phyloP scores from a whole-genome alignment of 1,140 invertebrate species.

The Hycleus cichorii region DNA sequence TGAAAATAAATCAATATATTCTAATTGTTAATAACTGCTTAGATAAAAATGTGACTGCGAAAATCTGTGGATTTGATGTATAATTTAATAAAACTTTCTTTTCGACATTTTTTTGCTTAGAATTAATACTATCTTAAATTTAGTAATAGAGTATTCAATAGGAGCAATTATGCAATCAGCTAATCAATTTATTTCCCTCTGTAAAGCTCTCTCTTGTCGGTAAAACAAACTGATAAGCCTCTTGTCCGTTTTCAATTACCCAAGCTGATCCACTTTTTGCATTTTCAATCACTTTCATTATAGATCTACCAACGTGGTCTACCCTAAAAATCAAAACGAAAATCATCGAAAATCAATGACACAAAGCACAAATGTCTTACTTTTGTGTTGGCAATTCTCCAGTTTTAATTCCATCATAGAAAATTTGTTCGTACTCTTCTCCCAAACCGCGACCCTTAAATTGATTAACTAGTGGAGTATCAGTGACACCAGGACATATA shows the following conservation, averaged over 20 bases:
- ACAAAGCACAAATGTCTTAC: neutral
- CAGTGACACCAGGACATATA: slow-evolving; percentile 37
- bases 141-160: too few species aligned
- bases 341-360: neutral
- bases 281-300: slow-evolving; percentile 20
- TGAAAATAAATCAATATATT: too few species aligned
- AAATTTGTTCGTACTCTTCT: slow-evolving; percentile 1
- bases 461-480: slow-evolving; percentile 18
- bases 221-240: slow-evolving; percentile 20
- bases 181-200: neutral
- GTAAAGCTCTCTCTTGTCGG: neutral
- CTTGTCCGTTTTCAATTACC: slow-evolving; percentile 23
- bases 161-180: too few species aligned
- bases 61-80: too few species aligned
- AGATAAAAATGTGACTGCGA: too few species aligned
- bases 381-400: neutral
- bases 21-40: too few species aligned
- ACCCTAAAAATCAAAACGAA: slow-evolving; percentile 12
- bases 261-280: slow-evolving; percentile 19
- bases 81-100: too few species aligned
- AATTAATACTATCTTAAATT: neutral
- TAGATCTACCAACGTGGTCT: slow-evolving; percentile 13
- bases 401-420: neutral
- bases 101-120: slow-evolving; percentile 5
- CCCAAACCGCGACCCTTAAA: neutral